These are phyloP conservation scores for Hippoglossus hippoglossus DNA, from an alignment of 2,797 vertebrate species.

Conservation along the genomic window DNA sequence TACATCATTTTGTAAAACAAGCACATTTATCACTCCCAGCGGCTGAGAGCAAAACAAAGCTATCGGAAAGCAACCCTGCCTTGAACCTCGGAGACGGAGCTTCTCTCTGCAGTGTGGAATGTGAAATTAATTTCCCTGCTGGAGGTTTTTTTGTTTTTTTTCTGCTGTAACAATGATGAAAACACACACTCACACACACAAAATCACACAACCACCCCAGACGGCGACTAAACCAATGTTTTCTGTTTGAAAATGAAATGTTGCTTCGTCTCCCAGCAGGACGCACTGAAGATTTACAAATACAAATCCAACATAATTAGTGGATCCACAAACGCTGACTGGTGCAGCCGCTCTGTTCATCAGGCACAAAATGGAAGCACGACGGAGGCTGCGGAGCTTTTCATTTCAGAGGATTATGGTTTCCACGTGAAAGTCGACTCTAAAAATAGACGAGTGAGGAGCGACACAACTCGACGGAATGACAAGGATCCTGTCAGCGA, in stretches of 20 bases:
- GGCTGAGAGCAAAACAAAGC: not conserved
- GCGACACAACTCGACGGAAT: too few species aligned
- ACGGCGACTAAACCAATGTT: not conserved
- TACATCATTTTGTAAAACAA: slow-evolving; percentile 66
- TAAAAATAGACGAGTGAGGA: not conserved
- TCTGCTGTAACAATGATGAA: not conserved
- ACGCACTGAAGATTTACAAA: not conserved
- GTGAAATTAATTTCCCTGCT: not conserved
- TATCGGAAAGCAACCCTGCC: slow-evolving; percentile 48
- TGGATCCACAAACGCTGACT: not conserved
- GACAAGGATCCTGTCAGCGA: not conserved
- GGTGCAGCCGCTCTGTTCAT: not conserved
- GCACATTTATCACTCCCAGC: slow-evolving; percentile 61
- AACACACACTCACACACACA: not conserved
- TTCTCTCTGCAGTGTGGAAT: not conserved
- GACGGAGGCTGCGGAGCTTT: too few species aligned
- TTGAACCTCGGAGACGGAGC: slow-evolving; percentile 23
- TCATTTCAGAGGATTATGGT: not conserved
- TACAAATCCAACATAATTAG: not conserved
- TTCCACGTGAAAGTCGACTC: not conserved
- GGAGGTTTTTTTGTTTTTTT: not conserved
- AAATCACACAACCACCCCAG: too few species aligned
- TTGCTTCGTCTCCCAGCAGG: not conserved
- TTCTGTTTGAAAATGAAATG: not conserved
- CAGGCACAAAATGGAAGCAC: too few species aligned